Evolutionary conservation across 2,888 invertebrate species (phyloP).

Genomic region (Caenorhabditis sp.): DNA sequence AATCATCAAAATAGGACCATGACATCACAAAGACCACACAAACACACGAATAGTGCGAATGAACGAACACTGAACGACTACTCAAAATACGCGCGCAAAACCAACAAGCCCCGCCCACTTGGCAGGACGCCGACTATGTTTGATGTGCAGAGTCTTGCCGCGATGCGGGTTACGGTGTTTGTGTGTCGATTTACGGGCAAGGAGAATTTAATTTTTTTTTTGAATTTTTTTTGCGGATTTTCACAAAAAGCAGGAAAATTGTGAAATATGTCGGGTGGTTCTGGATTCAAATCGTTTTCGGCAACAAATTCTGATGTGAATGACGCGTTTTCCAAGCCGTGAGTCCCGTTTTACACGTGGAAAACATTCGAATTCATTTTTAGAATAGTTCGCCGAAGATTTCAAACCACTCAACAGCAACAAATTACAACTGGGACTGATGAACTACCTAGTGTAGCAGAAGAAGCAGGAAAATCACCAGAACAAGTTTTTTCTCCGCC

Average conservation of each 20-base stretch:
- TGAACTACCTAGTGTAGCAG: constrained; percentile 37
- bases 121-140: constrained; percentile 30
- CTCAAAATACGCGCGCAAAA: constrained; percentile 45
- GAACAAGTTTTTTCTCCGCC: constrained; percentile 49
- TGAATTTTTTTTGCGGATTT: not conserved
- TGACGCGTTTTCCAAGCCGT: constrained; percentile 56
- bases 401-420: constrained; percentile 24
- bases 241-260: not conserved
- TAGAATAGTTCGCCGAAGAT: constrained; percentile 29
- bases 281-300: not conserved
- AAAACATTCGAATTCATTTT: not conserved
- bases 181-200: constrained; percentile 34
- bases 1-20: not conserved
- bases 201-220: constrained; percentile 3
- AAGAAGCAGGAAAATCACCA: constrained; percentile 10
- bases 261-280: no score
- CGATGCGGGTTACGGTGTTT: constrained; percentile 13
- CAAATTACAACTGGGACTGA: constrained; percentile 11
- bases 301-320: constrained; percentile 36
- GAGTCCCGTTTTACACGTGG: constrained; percentile 20
- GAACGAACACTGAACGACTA: not conserved
- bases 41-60: constrained; percentile 11
- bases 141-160: constrained; percentile 31
- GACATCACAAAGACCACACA: not conserved
- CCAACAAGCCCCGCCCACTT: constrained; percentile 28